Base-by-base conservation (phyloP, 2,888 invertebrate genomes). In the Entomobrya multifasciata region DNA sequence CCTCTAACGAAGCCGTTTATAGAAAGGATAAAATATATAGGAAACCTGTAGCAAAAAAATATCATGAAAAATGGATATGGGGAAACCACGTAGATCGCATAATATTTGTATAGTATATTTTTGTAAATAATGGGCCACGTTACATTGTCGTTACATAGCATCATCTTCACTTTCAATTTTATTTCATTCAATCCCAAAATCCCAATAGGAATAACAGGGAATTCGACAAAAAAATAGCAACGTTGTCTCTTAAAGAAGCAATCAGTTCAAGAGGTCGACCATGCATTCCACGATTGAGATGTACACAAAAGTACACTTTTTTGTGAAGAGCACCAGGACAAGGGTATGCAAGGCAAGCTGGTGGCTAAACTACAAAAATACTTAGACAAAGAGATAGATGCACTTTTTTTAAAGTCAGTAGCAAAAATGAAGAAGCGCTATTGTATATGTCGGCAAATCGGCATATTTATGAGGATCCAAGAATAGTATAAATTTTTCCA, bases 211-310 rank as follows among this genome's bases (percentile, higher is more conserved):
- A 65, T 25, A 65, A 1, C 22, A 52, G 3, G 17, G 57, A 3
- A 36, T 4, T 8, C 36, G 8, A 8, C 36, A 36, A 36, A 36
- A 8, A 36, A 36, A 8, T 36, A 8, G 74, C 74, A 52, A 74
- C 74, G n/a, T n/a, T n/a, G n/a, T n/a, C n/a, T n/a, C n/a, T n/a
- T n/a, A n/a, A n/a, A 74, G 52, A 74, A 49, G 74, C 74, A 74
- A 74, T 80, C 80, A 81, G 81, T 81, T 81, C 81, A 81, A 49
- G 81, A 81, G 81, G 81, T 81, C 77, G 77, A 57, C 36, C 74
- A 52, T 74, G 74, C 74, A 74, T 74, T 74, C 49, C 30, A 52
- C 49, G 25, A 27, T 49, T 49, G 49, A 36, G 4, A 49, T 41
- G 47, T 70, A 70, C 70, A 17, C 20, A 22, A 6, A 70, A 70